Base-by-base conservation (phyloP, 2,113 vertebrate species). In the Mohoua ochrocephala region DNA sequence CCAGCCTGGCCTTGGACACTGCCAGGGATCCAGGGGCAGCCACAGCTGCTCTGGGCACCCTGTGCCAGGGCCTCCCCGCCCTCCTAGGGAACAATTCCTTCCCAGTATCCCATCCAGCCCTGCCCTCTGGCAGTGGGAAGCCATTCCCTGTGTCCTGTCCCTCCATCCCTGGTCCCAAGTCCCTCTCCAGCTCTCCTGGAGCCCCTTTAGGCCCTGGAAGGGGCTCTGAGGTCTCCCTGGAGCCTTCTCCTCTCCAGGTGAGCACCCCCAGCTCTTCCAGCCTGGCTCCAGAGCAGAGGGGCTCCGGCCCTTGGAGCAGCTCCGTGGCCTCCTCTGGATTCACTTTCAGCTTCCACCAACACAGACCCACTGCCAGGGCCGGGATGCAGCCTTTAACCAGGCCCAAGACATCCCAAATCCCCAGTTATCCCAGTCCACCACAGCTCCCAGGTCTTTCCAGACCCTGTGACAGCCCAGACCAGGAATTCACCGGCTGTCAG, bases 371-470 rank as follows among this genome's bases (percentile, higher is more conserved):
- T 18, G 39, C 39, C 37, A 28, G 59, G 27, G 30, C 33, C 1
- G 10, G 33, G 57, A 53, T 10, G 10, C 8, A 52, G 70, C 60
- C 10, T 22, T 27, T 11, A 42, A 37, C 31, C 18, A 0, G 8
- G 37, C 33, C 35, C 28, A 41, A 3, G 19, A 28, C 23, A 35
- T 8, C 10, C 30, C 10, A 3, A 30, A 26, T 37, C 6, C n/a
- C 52, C 1, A 5, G 2, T 13, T 41, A 17, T 10, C 3, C 37
- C 45, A 33, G 54, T 35, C 61, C 41, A 5, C 4, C 2, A 3
- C 3, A 33, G 15, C 60, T 35, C 61, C 1, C 60, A 3, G 5
- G 11, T 12, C 45, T 4, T 44, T 7, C 68, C 1, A 26, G 52
- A 7, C 11, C 24, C 52, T 4, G 11, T 9, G 37, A 54, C 35